Evolutionary conservation across 1,140 invertebrate species (phyloP).

Genomic region (Leptonema lineaticorne): DNA sequence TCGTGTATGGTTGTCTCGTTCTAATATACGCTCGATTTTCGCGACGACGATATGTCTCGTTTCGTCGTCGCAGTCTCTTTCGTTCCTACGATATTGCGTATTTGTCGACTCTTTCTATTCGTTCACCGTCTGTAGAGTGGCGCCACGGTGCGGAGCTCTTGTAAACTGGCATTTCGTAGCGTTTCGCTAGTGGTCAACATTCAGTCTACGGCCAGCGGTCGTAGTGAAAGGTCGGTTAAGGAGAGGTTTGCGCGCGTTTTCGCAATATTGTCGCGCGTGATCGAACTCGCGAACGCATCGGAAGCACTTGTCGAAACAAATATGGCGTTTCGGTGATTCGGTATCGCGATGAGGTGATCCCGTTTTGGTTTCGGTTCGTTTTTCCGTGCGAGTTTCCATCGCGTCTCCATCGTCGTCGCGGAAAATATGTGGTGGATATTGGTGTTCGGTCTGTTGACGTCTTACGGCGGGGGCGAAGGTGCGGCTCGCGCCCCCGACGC

Average conservation of each 20-base stretch:
- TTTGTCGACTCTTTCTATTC: neutral
- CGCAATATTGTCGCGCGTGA: neutral
- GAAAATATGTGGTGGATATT: neutral
- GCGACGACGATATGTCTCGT: neutral
- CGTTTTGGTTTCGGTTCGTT: neutral
- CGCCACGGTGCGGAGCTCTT: neutral
- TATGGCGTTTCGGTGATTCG: constrained; percentile 5
- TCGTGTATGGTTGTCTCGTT: no score
- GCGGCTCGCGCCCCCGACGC: neutral
- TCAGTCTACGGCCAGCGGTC: constrained; percentile 10
- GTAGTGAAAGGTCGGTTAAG: neutral
- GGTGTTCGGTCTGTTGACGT: neutral
- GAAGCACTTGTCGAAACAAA: neutral
- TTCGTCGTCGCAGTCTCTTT: neutral
- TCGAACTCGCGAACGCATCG: neutral
- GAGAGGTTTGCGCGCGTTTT: no score
- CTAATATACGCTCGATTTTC: neutral
- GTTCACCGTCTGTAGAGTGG: neutral
- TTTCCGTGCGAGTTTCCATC: neutral
- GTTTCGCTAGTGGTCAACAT: neutral
- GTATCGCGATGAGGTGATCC: neutral
- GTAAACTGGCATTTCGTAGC: neutral
- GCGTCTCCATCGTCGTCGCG: neutral
- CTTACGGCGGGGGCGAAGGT: neutral
- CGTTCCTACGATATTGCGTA: neutral